phyloP scores from a whole-genome alignment of 1,140 invertebrate species.

The Littorina saxatilis region DNA sequence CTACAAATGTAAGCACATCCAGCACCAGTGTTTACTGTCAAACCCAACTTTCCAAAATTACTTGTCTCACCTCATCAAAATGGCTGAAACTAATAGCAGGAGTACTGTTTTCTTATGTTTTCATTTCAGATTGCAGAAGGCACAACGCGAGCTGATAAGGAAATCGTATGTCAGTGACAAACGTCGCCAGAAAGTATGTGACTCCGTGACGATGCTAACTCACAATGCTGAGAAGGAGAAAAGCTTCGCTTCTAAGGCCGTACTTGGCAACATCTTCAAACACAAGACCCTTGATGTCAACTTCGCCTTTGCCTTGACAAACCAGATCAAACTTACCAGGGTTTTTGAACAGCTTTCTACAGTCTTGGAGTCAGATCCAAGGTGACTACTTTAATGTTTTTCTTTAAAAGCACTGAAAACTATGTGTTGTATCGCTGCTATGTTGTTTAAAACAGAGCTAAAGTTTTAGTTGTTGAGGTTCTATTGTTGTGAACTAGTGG shows the following conservation, averaged over 20 bases:
- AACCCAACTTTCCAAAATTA: background rate
- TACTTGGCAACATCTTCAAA: background rate
- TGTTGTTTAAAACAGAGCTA: too few species aligned
- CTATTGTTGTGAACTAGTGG: background rate
- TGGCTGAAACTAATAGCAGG: background rate
- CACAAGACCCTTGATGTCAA: background rate
- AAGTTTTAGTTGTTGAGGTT: background rate
- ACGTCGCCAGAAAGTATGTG: background rate
- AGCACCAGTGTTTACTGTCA: background rate
- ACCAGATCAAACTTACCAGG: slow-evolving; percentile 27
- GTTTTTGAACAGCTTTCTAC: background rate
- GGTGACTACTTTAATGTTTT: too few species aligned
- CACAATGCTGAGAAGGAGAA: background rate
- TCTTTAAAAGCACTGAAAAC: background rate
- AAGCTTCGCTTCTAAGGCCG: slow-evolving; percentile 9
- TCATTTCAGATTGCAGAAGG: background rate
- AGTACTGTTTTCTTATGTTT: background rate
- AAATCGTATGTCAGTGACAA: background rate
- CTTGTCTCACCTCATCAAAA: background rate
- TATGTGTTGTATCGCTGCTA: background rate
- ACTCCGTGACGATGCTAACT: slow-evolving; percentile 5
- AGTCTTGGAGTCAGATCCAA: background rate
- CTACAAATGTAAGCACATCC: too few species aligned
- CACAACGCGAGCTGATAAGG: background rate
- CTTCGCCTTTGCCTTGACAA: background rate